Conservation (phyloP, 2,888 invertebrate genomes). For the Orthonychiurus folsomi region DNA sequence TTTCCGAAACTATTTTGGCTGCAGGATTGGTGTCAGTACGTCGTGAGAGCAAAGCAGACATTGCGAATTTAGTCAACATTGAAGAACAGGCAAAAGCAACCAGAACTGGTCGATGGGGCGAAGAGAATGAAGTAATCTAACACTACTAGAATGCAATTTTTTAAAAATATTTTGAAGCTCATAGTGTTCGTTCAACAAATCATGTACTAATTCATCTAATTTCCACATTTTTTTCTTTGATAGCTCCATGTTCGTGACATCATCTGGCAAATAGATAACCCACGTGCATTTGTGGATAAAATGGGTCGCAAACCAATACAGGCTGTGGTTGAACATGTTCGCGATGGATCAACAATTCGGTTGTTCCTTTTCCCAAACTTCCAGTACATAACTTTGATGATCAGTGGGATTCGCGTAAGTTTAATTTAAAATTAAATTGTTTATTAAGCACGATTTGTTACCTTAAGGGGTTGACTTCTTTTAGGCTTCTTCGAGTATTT, state of each 20-base stretch:
- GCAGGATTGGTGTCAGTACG: constrained; percentile 83
- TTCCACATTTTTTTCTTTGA: constrained; percentile 16
- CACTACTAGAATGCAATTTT: no score
- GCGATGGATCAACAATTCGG: constrained; percentile 92
- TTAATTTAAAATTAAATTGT: constrained; percentile 7
- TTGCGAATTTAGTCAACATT: constrained; percentile 63
- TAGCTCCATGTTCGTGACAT: constrained; percentile 72
- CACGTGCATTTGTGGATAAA: constrained; percentile 72
- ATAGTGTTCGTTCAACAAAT: background rate
- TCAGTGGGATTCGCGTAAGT: constrained; percentile 80
- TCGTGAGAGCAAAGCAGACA: constrained; percentile 59
- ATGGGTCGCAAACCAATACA: constrained; percentile 75
- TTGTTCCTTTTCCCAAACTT: constrained; percentile 83
- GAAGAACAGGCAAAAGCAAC: constrained; percentile 84
- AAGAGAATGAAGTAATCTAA: constrained; percentile 35
- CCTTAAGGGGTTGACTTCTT: background rate
- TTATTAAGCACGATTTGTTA: no score
- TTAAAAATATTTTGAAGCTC: no score
- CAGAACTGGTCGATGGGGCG: constrained; percentile 73
- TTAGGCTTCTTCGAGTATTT: background rate
- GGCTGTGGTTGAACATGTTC: constrained; percentile 92
- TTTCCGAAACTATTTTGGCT: constrained; percentile 75
- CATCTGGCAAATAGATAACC: constrained; percentile 80
- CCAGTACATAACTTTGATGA: constrained; percentile 85
- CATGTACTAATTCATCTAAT: constrained; percentile 6